Evolutionary conservation across 2,888 invertebrate species (phyloP), one percentile per base, ranked within the genome.

Genomic region (Prostheceraeus crozeri): DNA sequence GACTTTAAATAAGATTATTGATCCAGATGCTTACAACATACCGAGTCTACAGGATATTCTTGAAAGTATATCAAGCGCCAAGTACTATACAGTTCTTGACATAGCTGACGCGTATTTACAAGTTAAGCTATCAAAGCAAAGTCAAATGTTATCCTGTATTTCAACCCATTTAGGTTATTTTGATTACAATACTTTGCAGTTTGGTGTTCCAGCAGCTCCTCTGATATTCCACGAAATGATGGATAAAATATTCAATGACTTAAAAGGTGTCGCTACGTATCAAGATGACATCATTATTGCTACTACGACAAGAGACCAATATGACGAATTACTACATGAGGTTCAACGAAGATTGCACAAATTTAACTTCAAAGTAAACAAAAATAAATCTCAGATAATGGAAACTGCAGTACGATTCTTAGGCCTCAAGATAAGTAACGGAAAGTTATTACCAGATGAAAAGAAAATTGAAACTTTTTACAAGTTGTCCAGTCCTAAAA

Each of bases 201-300:
- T 57, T 21, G 59, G 57, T 14, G 25, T 57, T 19, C 57, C 57
- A 4, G 57, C 57, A 19, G 57, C 57, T 16, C 59, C 57, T 8
- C 19, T 55, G 2, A 57, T 57, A 59, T 57, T 57, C 25, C 57
- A 57, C 25, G 57, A 57, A 58, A 28, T 46, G 16, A 58, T 56
- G 11, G 19, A 57, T 14, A 28, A 55, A 2, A 28, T 57, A 57
- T 19, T 57, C 6, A 57, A 31, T 28, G 54, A 57, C 59, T 19
- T 57, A 6, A 25, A 46, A 3, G 25, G 30, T 21, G 57, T 58
- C 3, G 57, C 57, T 21, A 21, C 23, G 3, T 57, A 57, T 52
- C 57, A 57, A 57, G 60, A 57, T 21, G 57, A 57, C 52, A 54
- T 54, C 23, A 11, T 54, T 21, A 54, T 54, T 54, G 54, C n/a